These are phyloP conservation scores for Drosophila conformis DNA, from an alignment of 2,888 invertebrate genomes.

Conservation along the genomic window DNA sequence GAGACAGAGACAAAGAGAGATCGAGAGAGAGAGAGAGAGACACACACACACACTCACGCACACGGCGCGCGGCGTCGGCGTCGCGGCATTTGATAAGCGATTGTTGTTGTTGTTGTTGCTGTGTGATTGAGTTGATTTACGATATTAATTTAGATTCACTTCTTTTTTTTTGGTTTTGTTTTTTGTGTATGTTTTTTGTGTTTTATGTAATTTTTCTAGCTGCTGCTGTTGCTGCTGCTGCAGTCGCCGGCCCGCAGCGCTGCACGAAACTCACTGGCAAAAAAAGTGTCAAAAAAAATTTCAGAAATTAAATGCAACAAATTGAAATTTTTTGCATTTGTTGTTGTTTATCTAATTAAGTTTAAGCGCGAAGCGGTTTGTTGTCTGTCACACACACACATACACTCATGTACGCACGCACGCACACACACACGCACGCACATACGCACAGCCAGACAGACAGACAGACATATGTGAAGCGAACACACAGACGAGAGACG, in stretches of 20 bases:
- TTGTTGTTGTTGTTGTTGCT: slow-evolving; percentile 24
- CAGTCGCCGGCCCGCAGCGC: slow-evolving; percentile 58
- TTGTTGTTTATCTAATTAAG: slow-evolving; percentile 22
- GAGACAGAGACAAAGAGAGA: slow-evolving; percentile 10
- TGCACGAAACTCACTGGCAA: slow-evolving; percentile 48
- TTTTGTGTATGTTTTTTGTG: slow-evolving; percentile 18
- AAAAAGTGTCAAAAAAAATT: slow-evolving; percentile 46
- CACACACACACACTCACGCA: slow-evolving; percentile 56
- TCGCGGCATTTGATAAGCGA: slow-evolving; percentile 72
- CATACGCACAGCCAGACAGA: slow-evolving; percentile 12
- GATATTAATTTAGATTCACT: slow-evolving; percentile 56
- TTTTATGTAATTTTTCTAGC: slow-evolving; percentile 54
- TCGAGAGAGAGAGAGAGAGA: neutral
- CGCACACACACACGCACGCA: neutral
- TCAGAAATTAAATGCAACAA: slow-evolving; percentile 9
- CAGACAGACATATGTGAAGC: slow-evolving; percentile 21
- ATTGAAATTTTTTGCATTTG: slow-evolving; percentile 18
- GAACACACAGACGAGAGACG: slow-evolving; percentile 13
- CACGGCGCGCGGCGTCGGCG: slow-evolving; percentile 67
- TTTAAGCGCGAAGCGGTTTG: slow-evolving; percentile 52
- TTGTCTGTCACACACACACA: slow-evolving; percentile 44
- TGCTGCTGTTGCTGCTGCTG: slow-evolving; percentile 27
- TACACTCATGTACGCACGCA: slow-evolving; percentile 16
- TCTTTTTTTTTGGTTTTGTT: slow-evolving; percentile 18
- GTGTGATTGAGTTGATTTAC: slow-evolving; percentile 54